Base-by-base conservation (phyloP, 2,797 vertebrate species). In the Lophius americanus region DNA sequence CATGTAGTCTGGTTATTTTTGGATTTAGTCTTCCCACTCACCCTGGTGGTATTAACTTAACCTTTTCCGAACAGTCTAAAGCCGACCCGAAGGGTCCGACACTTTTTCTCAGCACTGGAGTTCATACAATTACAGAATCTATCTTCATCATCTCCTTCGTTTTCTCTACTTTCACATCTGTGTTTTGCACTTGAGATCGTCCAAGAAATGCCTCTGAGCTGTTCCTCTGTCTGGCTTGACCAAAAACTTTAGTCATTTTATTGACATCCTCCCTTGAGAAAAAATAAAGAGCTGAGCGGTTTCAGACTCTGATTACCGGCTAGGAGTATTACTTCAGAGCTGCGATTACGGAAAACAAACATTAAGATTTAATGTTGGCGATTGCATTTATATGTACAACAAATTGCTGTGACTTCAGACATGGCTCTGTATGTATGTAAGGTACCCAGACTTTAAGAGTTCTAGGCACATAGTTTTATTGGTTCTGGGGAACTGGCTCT, bases 151-250 rank as follows among this genome's bases (percentile, higher is more conserved):
- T 23, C 23, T 23, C 23, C 2, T 2, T 23, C 2, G 23, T 23
- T 23, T 23, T 23, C 23, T 61, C 13, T 54, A 10, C 32, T 6
- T 9, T 36, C 9, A 52, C 9, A 52, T 90, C 86, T 39, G 60
- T 48, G 67, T 58, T 75, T 75, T 81, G 78, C 77, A 76, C 75
- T 78, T 51, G 59, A 80, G 78, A 76, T 71, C 67, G 67, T 72
- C 79, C 49, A 82, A 89, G 84, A 91, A 90, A 82, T 66, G 47
- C 73, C 85, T 85, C 60, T 3, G 47, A 82, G 82, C 76, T 55
- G 75, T 81, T 85, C 73, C 67, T 81, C 75, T 52, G 74, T 89
- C 83, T 89, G 81, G 71, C 79, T 84, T 73, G 60, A 86, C 81
- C 77, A 53, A 87, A 86, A 83, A 54, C 83, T 77, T 73, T 36